Conservation (phyloP, 2,113 vertebrate genomes). For the Cebus imitator region DNA sequence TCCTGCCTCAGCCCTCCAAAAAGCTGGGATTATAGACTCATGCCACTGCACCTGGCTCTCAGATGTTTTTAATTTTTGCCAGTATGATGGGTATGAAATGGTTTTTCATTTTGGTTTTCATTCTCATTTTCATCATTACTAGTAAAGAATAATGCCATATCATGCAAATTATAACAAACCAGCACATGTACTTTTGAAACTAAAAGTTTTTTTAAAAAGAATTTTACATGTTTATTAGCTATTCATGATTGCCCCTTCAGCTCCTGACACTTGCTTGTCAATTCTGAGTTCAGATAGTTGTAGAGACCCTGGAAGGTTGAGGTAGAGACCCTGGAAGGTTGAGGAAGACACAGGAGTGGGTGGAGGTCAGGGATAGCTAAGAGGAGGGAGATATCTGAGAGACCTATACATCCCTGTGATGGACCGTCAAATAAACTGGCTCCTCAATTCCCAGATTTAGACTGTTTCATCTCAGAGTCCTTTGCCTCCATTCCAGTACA, state of each 20-base stretch:
- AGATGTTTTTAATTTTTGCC: neutral
- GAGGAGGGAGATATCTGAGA: neutral
- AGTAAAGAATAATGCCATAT: neutral
- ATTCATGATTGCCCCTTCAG: neutral
- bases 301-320: neutral
- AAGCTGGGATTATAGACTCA: neutral
- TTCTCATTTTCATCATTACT: neutral
- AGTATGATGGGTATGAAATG: neutral
- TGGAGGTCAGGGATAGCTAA: neutral
- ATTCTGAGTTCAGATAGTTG: neutral
- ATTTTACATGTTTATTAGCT: neutral
- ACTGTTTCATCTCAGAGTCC: neutral
- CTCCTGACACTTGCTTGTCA: neutral
- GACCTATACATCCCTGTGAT: neutral
- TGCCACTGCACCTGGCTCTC: neutral
- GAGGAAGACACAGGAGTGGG: neutral
- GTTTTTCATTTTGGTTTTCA: neutral
- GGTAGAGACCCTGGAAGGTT: neutral
- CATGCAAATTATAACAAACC: no score
- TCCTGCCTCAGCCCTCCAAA: neutral
- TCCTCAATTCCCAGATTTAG: neutral
- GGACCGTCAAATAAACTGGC: neutral
- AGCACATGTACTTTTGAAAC: no score
- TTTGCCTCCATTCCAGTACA: neutral
- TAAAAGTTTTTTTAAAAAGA: neutral